These are phyloP conservation scores for Plecturocebus donacophilus DNA, from an alignment of 2,113 vertebrate species.

Conservation along the genomic window DNA sequence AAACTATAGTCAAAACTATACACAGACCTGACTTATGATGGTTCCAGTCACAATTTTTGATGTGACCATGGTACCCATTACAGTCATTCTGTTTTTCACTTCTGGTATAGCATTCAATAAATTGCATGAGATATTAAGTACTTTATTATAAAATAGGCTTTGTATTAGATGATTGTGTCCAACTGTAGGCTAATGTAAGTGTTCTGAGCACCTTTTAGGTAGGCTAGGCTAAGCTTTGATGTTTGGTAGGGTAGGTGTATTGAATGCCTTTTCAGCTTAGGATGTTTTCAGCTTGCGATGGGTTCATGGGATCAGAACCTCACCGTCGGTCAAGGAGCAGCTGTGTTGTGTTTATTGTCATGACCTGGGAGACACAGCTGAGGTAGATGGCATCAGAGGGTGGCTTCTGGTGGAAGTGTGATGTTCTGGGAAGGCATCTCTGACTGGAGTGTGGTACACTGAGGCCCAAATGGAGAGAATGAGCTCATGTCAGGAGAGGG, in stretches of 20 bases:
- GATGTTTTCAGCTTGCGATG: not conserved
- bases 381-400: accelerated
- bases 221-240: not conserved
- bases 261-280: not conserved
- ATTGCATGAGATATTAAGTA: not conserved
- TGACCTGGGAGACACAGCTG: not conserved
- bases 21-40: not conserved
- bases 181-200: not conserved
- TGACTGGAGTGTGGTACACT: not conserved
- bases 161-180: not conserved
- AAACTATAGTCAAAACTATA: too few relatives aligned
- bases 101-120: not conserved
- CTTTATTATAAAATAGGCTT: not conserved
- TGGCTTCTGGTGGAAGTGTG: not conserved
- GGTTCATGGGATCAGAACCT: not conserved
- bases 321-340: not conserved
- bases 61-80: not conserved
- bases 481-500: not conserved
- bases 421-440: not conserved
- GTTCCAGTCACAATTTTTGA: not conserved
- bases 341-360: accelerated
- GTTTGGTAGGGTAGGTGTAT: not conserved
- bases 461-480: not conserved
- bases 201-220: not conserved
- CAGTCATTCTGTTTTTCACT: not conserved